Evolutionary conservation across 2,888 invertebrate genomes (phyloP).

Genomic region (Catonia carolina): DNA sequence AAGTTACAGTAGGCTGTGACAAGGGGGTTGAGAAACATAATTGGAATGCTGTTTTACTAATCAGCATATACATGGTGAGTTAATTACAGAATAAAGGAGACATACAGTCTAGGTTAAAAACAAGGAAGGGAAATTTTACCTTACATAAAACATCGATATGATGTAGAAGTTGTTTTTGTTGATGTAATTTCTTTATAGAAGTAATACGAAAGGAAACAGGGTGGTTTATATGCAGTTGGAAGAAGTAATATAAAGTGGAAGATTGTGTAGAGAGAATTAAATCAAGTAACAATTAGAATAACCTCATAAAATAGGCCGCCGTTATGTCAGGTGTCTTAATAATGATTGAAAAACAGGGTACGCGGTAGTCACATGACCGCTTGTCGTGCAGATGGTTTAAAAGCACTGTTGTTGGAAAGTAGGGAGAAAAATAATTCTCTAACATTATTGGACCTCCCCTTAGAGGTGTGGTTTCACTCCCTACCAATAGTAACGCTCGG

Average conservation of each 20-base stretch:
- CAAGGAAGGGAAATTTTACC: neutral
- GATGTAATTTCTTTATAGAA: no score
- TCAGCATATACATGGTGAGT: conserved; percentile 3
- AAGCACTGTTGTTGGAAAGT: neutral
- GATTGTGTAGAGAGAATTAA: neutral
- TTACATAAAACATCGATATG: no score
- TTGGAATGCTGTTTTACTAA: neutral
- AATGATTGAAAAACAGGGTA: conserved; percentile 10
- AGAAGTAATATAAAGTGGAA: neutral
- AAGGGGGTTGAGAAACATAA: no score
- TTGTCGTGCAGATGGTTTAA: no score
- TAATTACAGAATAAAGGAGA: conserved; percentile 3
- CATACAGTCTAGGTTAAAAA: no score
- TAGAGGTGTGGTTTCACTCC: neutral
- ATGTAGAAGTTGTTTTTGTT: no score
- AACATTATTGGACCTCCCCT: neutral
- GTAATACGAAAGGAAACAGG: neutral
- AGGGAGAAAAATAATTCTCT: neutral
- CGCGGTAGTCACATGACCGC: neutral
- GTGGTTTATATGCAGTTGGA: conserved; percentile 3
- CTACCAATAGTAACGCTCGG: conserved; percentile 15
- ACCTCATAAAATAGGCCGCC: conserved; percentile 1
- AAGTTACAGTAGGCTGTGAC: no score
- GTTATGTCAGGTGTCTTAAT: conserved; percentile 3
- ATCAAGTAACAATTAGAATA: conserved; percentile 14